These are phyloP conservation scores for Nymphalis polychloros DNA, from an alignment of 2,888 invertebrate species.

Conservation along the genomic window DNA sequence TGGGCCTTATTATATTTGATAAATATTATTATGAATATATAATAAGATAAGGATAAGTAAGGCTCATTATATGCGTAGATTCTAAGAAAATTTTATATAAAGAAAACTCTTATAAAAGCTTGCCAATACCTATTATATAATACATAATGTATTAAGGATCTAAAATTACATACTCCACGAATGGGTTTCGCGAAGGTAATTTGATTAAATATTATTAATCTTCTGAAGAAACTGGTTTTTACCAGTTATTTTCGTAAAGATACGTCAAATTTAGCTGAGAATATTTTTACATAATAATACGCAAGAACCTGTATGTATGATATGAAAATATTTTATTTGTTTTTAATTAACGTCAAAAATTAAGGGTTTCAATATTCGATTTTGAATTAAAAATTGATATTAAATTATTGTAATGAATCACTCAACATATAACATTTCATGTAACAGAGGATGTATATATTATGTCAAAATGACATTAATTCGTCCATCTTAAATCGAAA, in stretches of 20 bases:
- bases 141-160: not conserved
- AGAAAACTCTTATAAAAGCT: not conserved
- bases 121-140: not conserved
- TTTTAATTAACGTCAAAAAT: no score
- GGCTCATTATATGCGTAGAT: not conserved
- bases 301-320: not conserved
- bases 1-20: no score
- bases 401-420: no score
- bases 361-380: no score
- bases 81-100: not conserved
- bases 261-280: not conserved
- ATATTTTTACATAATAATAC: not conserved
- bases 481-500: no score
- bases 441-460: no score
- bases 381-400: no score
- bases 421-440: no score
- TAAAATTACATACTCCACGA: not conserved
- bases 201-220: constrained; percentile 13
- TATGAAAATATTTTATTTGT: no score
- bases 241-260: not conserved
- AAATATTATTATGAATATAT: no score
- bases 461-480: no score
- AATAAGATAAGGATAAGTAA: no score
- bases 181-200: not conserved
- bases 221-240: not conserved